Percentiles rank a stretch among this genome's conserved stretches.
Evolutionary conservation across 2,797 vertebrate species (phyloP).

Genomic region (Miichthys miiuy): DNA sequence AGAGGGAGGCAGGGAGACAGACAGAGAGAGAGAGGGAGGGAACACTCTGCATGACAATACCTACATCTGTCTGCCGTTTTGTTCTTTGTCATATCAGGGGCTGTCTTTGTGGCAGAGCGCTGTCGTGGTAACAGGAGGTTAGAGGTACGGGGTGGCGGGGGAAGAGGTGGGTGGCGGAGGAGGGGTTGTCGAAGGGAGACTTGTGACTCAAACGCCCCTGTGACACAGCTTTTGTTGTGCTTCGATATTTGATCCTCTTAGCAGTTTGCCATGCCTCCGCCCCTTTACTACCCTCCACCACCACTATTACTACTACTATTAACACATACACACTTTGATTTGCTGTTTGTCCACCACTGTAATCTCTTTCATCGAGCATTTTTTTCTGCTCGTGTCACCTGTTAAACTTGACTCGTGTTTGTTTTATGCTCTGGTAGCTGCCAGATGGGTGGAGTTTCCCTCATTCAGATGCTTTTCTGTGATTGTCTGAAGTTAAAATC

Average conservation of each 20-base stretch:
- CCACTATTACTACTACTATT: constrained; percentile 53
- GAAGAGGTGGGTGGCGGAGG: constrained; percentile 80
- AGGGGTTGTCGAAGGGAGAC: constrained; percentile 88
- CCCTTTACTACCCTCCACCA: constrained; percentile 70
- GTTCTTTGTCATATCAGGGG: constrained; percentile 93
- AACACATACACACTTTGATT: constrained; percentile 42
- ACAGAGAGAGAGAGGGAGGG: constrained; percentile 56
- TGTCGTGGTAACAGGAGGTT: constrained; percentile 94
- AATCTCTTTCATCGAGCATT: constrained; percentile 30
- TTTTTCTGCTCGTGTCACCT: constrained; percentile 33
- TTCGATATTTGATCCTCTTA: constrained; percentile 98
- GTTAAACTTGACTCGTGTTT: constrained; percentile 38
- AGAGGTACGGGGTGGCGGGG: constrained; percentile 90
- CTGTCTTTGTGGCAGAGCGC: constrained; percentile 89
- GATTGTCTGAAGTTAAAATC: background rate
- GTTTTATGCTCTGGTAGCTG: constrained; percentile 20
- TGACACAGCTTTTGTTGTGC: constrained; percentile 98
- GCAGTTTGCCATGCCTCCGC: constrained; percentile 89
- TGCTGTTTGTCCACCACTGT: constrained; percentile 41
- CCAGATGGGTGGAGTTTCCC: constrained; percentile 34
- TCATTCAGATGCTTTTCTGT: background rate
- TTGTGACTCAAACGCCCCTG: constrained; percentile 95
- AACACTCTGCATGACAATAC: constrained; percentile 95
- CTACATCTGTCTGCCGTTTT: constrained; percentile 96
- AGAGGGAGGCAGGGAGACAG: background rate